These are phyloP conservation scores for Nipponia nippon DNA, from an alignment of 2,113 vertebrate species.

Conservation along the genomic window DNA sequence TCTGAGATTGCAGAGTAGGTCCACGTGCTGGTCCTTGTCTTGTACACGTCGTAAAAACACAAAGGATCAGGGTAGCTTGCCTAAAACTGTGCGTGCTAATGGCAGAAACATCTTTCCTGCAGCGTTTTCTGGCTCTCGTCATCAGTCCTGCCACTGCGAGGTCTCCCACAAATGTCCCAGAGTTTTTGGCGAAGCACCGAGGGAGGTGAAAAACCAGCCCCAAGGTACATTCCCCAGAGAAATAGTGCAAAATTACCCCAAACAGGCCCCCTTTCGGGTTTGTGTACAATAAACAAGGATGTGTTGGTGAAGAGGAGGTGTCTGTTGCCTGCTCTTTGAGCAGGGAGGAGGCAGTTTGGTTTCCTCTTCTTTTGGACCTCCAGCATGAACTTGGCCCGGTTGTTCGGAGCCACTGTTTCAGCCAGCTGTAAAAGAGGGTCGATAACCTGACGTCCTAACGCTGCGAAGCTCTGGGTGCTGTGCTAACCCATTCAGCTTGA, in stretches of 20 bases:
- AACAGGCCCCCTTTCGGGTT: not conserved
- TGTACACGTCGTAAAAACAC: not conserved
- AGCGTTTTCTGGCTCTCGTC: not conserved
- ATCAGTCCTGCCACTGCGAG: not conserved
- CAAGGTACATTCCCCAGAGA: not conserved
- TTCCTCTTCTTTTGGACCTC: not conserved
- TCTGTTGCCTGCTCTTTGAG: fast-evolving
- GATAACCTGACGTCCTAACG: not conserved
- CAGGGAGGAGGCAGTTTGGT: not conserved
- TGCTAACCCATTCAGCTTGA: not conserved
- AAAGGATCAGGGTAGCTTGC: not conserved
- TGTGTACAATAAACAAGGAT: fast-evolving
- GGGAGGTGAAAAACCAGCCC: not conserved
- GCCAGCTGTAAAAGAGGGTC: no score
- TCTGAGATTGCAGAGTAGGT: not conserved
- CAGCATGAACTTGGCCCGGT: not conserved
- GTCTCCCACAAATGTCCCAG: not conserved
- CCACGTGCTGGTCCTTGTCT: not conserved
- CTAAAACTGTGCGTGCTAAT: not conserved
- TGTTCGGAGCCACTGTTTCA: fast-evolving
- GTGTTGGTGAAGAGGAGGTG: fast-evolving
- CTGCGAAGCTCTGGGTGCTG: not conserved
- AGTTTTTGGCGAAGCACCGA: not conserved
- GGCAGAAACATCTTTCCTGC: not conserved
- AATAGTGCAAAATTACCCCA: not conserved